Conservation (phyloP, 2,113 vertebrate species). For the Tyto alba region DNA sequence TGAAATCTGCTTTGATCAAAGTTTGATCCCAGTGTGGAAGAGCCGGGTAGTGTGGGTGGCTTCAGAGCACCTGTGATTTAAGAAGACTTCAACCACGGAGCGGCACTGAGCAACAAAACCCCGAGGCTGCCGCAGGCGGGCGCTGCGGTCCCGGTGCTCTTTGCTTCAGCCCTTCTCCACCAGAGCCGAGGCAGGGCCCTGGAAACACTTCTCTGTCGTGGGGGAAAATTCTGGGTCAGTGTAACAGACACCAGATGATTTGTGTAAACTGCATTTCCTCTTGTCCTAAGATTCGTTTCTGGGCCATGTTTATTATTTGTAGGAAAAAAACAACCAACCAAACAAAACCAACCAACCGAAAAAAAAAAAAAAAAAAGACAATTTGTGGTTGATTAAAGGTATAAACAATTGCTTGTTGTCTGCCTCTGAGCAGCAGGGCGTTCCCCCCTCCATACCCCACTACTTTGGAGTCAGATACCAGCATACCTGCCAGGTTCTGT, state of each 20-base stretch:
- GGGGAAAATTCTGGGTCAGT: background rate
- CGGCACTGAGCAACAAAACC: background rate
- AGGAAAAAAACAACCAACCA: too few species aligned
- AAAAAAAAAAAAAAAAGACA: background rate
- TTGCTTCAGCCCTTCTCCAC: background rate
- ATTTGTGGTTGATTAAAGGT: background rate
- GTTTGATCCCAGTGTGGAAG: background rate
- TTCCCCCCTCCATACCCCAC: background rate
- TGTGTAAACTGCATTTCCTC: background rate
- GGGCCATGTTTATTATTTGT: background rate
- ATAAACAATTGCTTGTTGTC: background rate
- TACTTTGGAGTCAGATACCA: background rate
- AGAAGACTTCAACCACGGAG: background rate
- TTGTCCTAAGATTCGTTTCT: background rate
- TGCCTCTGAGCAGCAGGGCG: background rate
- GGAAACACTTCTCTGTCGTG: background rate
- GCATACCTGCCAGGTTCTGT: background rate
- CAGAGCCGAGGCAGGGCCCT: background rate
- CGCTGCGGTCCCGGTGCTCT: background rate
- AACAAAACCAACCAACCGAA: too few species aligned
- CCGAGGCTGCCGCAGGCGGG: background rate
- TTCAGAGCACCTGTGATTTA: background rate
- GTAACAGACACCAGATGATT: background rate
- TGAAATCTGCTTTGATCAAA: background rate
- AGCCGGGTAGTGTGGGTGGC: background rate